Base-by-base conservation (phyloP, 2,797 vertebrate genomes). In the Buceros bicornis region DNA sequence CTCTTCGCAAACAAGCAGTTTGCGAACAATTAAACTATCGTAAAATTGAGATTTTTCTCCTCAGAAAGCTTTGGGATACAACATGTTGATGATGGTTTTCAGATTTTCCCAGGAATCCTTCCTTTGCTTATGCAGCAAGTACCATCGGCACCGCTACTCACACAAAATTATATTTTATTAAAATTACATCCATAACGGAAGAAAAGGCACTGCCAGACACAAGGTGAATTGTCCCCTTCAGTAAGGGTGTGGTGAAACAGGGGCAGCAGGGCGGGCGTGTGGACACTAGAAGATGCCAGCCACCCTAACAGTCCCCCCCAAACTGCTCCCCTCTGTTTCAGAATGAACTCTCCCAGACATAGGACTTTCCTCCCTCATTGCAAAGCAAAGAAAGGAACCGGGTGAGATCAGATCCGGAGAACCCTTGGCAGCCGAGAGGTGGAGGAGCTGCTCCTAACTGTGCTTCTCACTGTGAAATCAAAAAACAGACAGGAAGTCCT, bases 21-120 rank as follows among this genome's bases (percentile, higher is more conserved):
- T 74, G 60, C 7, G 20, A 76, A 88, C 66, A 97, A 95, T 97
- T 93, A 82, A 97, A 96, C 83, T 18, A 21, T 11, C n/a, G 25
- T 4, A 31, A n/a, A 95, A 95, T 92, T 1, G 22, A n/a, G 22
- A 66, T 16, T 4, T 57, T 83, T 79, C 72, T 76, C 45, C 48
- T 83, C 78, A 13, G 35, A 81, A 80, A 80, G 65, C 47, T 89
- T 45, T n/a, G 24, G 19, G 47, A 42, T 18, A 21, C 4, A 22
- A 31, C 35, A 24, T 8, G 1, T 1, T 19, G 24, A 48, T 1
- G 21, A 19, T 33, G 9, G 65, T 66, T 64, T 15, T 25, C 29
- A 50, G 2, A 5, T 25, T 79, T 72, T 77, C 8, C 2, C 4
- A 16, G n/a, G 48, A 66, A 54, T 16, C n/a, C 47, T 78, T 40